Base-by-base conservation (phyloP, 1,140 invertebrate species). In the Psilanteris sp. region DNA sequence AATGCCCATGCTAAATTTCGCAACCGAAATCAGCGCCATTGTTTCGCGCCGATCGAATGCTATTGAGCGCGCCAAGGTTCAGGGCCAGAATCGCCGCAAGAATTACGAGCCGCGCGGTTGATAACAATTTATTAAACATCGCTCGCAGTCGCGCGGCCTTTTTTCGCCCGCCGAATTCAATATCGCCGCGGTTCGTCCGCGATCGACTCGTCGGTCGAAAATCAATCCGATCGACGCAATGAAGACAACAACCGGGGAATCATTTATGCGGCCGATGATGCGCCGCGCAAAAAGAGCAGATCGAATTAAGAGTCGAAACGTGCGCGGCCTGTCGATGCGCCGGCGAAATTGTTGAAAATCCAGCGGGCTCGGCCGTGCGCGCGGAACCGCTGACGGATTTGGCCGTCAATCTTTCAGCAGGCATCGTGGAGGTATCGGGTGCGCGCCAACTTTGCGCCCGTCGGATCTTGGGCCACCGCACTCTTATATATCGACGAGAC, bases 341-440 rank as follows among this genome's bases (percentile, higher is more conserved):
- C 41, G 24, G 77, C 54, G 80, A 86, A 85, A 85, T 81, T 79
- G 81, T 78, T 73, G 82, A 83, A 85, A 85, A 84, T 86, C 82
- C 73, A 48, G 48, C 10, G 41, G 72, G 67, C 77, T 62, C 78
- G 72, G 78, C 67, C 75, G 78, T 71, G 79, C 80, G 79, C 67
- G 64, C 27, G 59, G 73, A 78, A 68, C 57, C 71, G 82, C 77
- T 82, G 84, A 85, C 80, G 83, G 84, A 85, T 85, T 75, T 76
- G 81, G 32, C 77, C 83, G 86, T 87, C 84, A 84, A 87, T 86
- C 85, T 86, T 83, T 85, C 82, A 77, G 44, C 82, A 52, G 61
- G 55, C 57, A 80, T 80, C 84, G 85, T 81, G 78, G 82, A 83
- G 75, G 80, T 84, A 84, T 85, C 85, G 77, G 54, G 50, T 64